phyloP scores from a whole-genome alignment of 1,140 invertebrate species.

The Drosophila orosa region DNA sequence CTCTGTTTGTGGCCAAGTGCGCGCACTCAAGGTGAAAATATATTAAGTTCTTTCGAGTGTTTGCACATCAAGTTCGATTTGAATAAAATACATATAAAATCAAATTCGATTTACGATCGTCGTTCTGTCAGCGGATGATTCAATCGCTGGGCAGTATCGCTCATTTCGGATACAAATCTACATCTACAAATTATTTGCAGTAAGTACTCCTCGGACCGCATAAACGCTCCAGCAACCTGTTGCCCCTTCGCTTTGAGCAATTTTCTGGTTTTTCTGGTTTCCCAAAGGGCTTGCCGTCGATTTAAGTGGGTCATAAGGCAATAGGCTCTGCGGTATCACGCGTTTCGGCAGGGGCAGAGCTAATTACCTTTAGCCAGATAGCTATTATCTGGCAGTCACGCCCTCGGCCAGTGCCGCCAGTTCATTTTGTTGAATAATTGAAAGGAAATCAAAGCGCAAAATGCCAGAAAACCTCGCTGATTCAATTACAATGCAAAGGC shows the following conservation, averaged over 20 bases:
- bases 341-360: slow-evolving; percentile 18
- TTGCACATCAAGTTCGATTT: slow-evolving; percentile 54
- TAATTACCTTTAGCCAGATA: slow-evolving; percentile 40
- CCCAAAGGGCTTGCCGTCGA: slow-evolving; percentile 52
- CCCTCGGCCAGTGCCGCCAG: slow-evolving; percentile 15
- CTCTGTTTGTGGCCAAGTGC: slow-evolving; percentile 72
- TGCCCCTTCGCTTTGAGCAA: slow-evolving; percentile 15
- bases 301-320: slow-evolving; percentile 59
- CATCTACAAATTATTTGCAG: slow-evolving; percentile 17
- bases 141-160: slow-evolving; percentile 12
- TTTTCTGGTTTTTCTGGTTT: slow-evolving; percentile 48
- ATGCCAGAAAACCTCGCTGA: slow-evolving; percentile 24
- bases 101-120: slow-evolving; percentile 53
- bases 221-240: slow-evolving; percentile 30
- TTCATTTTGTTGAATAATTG: slow-evolving; percentile 63
- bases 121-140: slow-evolving; percentile 39
- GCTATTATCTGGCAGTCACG: slow-evolving; percentile 47
- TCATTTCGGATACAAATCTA: slow-evolving; percentile 19
- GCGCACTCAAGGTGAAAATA: slow-evolving; percentile 78
- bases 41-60: slow-evolving; percentile 76
- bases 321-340: slow-evolving; percentile 40
- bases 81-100: slow-evolving; percentile 71
- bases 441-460: slow-evolving; percentile 60
- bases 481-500: slow-evolving; percentile 42
- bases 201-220: slow-evolving; percentile 16